phyloP scores from a whole-genome alignment of 1,140 invertebrate species.

The Monomorium pharaonis region DNA sequence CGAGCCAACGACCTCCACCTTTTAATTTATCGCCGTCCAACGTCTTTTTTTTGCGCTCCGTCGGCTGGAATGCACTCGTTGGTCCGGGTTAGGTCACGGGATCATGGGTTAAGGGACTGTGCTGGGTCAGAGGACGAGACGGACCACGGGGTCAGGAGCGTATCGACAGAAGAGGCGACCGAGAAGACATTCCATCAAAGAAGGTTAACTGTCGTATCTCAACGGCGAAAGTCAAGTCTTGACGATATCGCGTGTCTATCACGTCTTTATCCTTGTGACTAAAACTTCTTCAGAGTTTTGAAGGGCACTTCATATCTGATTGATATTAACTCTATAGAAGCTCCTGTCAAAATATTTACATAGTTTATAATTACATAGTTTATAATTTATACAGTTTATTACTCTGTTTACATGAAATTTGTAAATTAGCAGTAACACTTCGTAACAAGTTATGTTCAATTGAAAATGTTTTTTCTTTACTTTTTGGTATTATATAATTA shows the following conservation, averaged over 20 bases:
- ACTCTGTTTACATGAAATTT: no score
- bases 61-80: constrained; percentile 49
- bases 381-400: no score
- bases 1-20: constrained; percentile 31
- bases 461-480: not conserved
- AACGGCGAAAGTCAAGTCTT: constrained; percentile 1
- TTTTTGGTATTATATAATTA: not conserved
- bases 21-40: constrained; percentile 66
- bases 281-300: not conserved
- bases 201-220: constrained; percentile 26
- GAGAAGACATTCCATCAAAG: constrained; percentile 41
- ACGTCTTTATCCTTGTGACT: not conserved
- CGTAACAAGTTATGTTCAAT: not conserved
- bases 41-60: constrained; percentile 53
- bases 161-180: constrained; percentile 39
- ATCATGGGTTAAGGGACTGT: constrained; percentile 51
- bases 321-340: not conserved
- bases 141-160: constrained; percentile 40
- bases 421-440: no score
- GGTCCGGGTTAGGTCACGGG: constrained; percentile 60
- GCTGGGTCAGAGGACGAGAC: constrained; percentile 48
- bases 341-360: not conserved
- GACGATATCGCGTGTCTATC: not conserved
- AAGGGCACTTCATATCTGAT: not conserved
- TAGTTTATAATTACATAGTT: no score